Conservation (phyloP, 2,113 vertebrate genomes). For the Capricornis sumatraensis region DNA sequence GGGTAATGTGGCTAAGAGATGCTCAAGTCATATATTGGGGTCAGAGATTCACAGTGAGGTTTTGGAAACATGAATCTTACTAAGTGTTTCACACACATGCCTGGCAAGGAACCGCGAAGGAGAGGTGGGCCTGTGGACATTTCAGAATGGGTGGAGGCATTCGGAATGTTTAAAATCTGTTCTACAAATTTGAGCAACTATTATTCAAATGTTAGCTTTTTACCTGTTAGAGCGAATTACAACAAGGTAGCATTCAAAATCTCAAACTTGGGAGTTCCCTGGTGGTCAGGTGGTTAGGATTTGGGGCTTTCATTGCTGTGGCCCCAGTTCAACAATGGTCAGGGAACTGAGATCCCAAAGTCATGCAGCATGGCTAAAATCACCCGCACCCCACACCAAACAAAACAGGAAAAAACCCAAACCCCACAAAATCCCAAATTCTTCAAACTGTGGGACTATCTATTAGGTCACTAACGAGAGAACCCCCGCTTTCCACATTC, state of each 20-base stretch:
- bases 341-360: background rate
- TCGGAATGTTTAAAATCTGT: background rate
- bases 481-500: background rate
- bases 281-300: background rate
- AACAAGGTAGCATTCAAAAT: background rate
- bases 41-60: background rate
- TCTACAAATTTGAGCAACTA: background rate
- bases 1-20: background rate
- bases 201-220: background rate
- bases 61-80: background rate
- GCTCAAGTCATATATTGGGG: background rate
- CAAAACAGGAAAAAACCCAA: background rate
- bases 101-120: fast-evolving
- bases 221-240: background rate
- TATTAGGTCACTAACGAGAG: background rate
- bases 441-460: background rate
- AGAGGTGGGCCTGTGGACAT: background rate
- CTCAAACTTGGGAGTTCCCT: background rate
- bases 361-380: background rate
- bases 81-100: background rate
- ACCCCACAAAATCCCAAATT: background rate
- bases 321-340: background rate
- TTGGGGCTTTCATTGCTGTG: background rate
- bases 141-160: background rate
- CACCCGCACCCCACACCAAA: fast-evolving